Conservation (phyloP, 2,113 vertebrate genomes). For the Oreochromis tanganicae region DNA sequence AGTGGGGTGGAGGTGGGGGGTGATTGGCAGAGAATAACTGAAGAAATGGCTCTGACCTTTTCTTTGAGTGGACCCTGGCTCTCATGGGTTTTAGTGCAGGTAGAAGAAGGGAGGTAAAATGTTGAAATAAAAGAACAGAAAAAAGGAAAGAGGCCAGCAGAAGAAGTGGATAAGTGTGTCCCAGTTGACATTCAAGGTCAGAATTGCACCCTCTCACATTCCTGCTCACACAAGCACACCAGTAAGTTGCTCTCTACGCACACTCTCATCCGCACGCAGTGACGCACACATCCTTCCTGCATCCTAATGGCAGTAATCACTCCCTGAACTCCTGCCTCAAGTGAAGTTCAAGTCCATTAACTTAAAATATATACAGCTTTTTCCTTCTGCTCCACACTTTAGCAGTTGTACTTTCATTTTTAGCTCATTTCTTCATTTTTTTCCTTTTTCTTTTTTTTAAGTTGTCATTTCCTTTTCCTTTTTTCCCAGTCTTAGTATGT, state of each 20-base stretch:
- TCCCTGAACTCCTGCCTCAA: slow-evolving; percentile 22
- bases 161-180: slow-evolving; percentile 57
- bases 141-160: slow-evolving; percentile 16
- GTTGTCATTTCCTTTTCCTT: background rate
- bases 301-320: slow-evolving; percentile 49
- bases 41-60: slow-evolving; percentile 64
- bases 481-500: background rate
- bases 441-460: background rate
- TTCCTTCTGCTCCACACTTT: slow-evolving; percentile 4
- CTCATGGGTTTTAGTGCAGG: slow-evolving; percentile 47
- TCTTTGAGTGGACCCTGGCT: slow-evolving; percentile 51
- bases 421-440: background rate
- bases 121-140: slow-evolving; percentile 33
- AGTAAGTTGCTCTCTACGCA: background rate
- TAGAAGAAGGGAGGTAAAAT: slow-evolving; percentile 29
- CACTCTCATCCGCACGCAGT: background rate
- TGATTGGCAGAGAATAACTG: slow-evolving; percentile 10
- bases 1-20: background rate
- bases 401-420: slow-evolving; percentile 20
- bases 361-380: slow-evolving; percentile 42
- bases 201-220: background rate
- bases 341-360: slow-evolving; percentile 61
- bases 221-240: background rate
- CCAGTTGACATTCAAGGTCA: slow-evolving; percentile 52
- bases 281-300: background rate